Conservation (phyloP, 2,113 vertebrate genomes). For the Oxygymnocypris stewartii region DNA sequence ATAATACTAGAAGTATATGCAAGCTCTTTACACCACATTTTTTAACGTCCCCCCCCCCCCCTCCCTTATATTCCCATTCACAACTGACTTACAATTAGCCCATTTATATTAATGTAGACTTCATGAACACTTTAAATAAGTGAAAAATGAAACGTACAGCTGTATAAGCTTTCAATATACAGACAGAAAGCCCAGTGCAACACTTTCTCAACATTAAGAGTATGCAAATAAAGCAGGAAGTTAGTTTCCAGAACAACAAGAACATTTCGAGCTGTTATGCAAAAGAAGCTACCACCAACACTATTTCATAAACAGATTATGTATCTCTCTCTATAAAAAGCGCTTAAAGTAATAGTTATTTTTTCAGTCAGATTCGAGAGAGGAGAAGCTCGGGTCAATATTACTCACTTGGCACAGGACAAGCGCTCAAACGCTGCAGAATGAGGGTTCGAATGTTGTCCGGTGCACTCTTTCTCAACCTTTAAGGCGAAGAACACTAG, state of each 20-base stretch:
- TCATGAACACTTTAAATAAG: background rate
- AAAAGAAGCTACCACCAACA: constrained; percentile 1
- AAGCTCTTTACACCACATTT: no score
- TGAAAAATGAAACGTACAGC: background rate
- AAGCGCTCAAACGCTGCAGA: constrained; percentile 80
- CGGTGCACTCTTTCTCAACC: constrained; percentile 85
- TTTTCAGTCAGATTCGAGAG: background rate
- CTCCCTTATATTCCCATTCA: background rate
- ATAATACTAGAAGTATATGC: background rate
- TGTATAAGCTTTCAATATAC: background rate
- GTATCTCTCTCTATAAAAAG: background rate
- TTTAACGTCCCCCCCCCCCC: no score
- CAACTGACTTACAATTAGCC: background rate
- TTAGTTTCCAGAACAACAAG: background rate
- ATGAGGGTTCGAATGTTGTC: constrained; percentile 56
- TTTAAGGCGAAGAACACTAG: constrained; percentile 89
- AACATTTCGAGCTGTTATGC: constrained; percentile 20
- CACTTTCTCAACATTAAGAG: background rate
- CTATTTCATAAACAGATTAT: background rate
- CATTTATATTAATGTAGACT: background rate
- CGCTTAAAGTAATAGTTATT: background rate
- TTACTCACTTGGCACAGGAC: constrained; percentile 90
- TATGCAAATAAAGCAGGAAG: constrained; percentile 55
- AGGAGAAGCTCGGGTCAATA: background rate
- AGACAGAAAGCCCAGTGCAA: background rate